Percentiles rank a stretch among this genome's conserved stretches.
Conservation (phyloP, 1,140 invertebrate genomes). For the Philopotamus ludificatus region DNA sequence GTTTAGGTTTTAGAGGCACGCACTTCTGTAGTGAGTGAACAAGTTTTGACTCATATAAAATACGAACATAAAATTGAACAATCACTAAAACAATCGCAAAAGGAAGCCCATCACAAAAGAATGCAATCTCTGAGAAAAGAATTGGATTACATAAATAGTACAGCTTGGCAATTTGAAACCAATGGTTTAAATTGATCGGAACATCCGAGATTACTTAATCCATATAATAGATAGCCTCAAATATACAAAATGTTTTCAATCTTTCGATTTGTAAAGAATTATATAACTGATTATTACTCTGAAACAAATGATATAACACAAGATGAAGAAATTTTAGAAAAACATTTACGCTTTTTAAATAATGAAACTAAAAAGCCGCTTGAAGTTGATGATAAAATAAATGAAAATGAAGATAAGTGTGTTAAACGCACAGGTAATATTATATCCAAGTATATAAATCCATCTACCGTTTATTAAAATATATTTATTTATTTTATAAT, state of each 20-base stretch:
- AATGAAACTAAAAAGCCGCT: not conserved
- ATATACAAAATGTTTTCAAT: not conserved
- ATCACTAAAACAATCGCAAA: slow-evolving; percentile 37
- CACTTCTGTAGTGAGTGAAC: slow-evolving; percentile 4
- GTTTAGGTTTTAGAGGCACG: slow-evolving; percentile 12
- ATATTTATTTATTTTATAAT: no score
- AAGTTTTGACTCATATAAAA: slow-evolving; percentile 31
- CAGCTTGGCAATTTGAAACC: slow-evolving; percentile 69
- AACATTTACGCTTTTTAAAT: not conserved
- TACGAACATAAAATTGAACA: slow-evolving; percentile 39
- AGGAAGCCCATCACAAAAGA: slow-evolving; percentile 61
- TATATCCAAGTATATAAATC: no score
- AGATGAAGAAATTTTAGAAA: slow-evolving; percentile 15
- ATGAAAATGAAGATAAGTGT: not conserved
- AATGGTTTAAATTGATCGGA: slow-evolving; percentile 40
- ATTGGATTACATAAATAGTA: slow-evolving; percentile 65
- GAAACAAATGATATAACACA: not conserved
- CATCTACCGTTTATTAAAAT: no score
- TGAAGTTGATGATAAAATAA: not conserved
- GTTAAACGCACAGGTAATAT: not conserved
- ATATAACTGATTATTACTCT: not conserved
- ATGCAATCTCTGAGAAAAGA: slow-evolving; percentile 65
- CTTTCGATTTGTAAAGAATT: slow-evolving; percentile 23
- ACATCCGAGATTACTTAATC: not conserved
- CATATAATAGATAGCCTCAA: slow-evolving; percentile 15